A percentile compares a stretch with the other conserved stretches of the same genome.
Evolutionary conservation across 30 jellyfish, hydroid and myxozoan species (phyloP).

Genomic region (Rhopilema esculentum): DNA sequence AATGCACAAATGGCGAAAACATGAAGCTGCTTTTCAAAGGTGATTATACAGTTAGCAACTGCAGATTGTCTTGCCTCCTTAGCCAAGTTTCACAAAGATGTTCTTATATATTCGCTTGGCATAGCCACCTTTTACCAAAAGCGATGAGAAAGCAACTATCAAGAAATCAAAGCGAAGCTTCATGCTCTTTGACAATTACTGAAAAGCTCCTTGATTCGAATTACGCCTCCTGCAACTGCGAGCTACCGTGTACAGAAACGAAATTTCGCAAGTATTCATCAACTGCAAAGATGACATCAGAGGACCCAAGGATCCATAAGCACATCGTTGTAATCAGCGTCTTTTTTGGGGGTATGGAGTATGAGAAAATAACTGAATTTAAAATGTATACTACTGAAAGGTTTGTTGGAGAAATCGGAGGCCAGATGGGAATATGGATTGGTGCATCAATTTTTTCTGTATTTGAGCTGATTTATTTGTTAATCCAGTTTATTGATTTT

Average conservation of each 20-base stretch:
- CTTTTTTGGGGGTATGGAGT: slow-evolving; percentile 38
- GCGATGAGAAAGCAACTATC: not conserved
- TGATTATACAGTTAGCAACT: slow-evolving; percentile 28
- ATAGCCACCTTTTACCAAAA: slow-evolving; percentile 18
- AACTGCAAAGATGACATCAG: slow-evolving; percentile 54
- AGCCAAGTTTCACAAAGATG: not conserved
- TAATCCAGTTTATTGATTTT: slow-evolving; percentile 1
- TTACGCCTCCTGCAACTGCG: slow-evolving; percentile 42
- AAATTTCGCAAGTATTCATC: slow-evolving; percentile 26
- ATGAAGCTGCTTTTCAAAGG: slow-evolving; percentile 26
- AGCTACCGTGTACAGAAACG: slow-evolving; percentile 52
- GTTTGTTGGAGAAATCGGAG: slow-evolving; percentile 54
- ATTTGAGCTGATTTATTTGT: slow-evolving; percentile 13
- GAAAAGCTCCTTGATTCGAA: not conserved
- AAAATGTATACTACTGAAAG: not conserved
- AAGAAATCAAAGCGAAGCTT: not conserved
- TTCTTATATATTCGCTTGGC: not conserved
- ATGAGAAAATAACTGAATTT: slow-evolving; percentile 10
- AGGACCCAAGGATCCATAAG: slow-evolving; percentile 3
- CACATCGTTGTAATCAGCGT: slow-evolving; percentile 9
- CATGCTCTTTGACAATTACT: slow-evolving; percentile 1
- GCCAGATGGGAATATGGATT: slow-evolving; percentile 77
- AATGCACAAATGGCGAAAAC: slow-evolving; percentile 41
- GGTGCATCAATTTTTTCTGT: slow-evolving; percentile 72
- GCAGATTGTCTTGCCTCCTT: slow-evolving; percentile 48